Percentiles rank a stretch among this genome's conserved stretches.
Evolutionary conservation across 35 echinoderm and acorn worm species (phyloP).

Genomic region (Apostichopus parvimensis): DNA sequence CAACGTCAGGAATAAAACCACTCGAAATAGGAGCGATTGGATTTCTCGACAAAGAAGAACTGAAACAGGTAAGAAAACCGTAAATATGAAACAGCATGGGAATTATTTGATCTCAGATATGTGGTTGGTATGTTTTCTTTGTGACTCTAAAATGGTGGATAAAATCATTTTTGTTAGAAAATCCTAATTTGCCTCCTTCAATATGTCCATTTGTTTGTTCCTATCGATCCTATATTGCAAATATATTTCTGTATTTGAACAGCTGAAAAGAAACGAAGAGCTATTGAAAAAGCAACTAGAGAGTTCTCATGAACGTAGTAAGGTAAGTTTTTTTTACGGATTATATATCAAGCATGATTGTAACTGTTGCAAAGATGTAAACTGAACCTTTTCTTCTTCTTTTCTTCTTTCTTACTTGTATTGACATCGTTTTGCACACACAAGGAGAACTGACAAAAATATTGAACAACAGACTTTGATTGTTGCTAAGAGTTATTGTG

Average conservation of each 20-base stretch:
- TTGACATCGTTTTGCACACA: too few species aligned
- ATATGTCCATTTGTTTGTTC: background rate
- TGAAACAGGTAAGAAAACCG: background rate
- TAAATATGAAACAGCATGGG: background rate
- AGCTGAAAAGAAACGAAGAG: background rate
- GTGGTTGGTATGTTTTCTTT: too few species aligned
- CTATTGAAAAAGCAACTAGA: conserved; percentile 3
- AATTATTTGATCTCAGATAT: background rate
- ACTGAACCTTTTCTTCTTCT: too few species aligned
- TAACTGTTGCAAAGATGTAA: too few species aligned
- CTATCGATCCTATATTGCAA: too few species aligned
- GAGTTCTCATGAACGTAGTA: background rate
- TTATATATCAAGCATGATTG: too few species aligned
- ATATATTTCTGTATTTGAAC: background rate
- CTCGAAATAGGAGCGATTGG: background rate
- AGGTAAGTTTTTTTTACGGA: background rate
- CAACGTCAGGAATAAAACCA: background rate
- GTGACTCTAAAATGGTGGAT: too few species aligned
- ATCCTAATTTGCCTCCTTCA: background rate
- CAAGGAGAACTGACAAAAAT: too few species aligned
- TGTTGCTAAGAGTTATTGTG: too few species aligned
- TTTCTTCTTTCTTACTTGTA: too few species aligned
- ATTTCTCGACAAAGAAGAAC: background rate
- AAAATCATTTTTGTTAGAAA: too few species aligned
- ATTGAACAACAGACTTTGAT: too few species aligned